Conservation (phyloP, 2,113 vertebrate genomes). For the Pollachius pollachius region DNA sequence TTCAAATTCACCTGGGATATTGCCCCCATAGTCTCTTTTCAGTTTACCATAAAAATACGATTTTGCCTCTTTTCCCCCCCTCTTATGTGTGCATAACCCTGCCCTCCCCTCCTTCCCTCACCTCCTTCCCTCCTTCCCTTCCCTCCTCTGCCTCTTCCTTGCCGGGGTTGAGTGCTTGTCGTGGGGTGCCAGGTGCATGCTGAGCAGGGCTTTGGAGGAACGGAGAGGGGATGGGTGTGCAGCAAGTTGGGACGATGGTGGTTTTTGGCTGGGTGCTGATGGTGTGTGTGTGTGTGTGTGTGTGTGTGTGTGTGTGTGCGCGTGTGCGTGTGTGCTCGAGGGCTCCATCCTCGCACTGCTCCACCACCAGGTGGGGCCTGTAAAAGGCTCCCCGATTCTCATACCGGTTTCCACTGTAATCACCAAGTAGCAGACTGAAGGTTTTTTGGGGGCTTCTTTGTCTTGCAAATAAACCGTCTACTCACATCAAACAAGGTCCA, state of each 20-base stretch:
- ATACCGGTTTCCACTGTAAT: slow-evolving; percentile 13
- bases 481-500: slow-evolving; percentile 38
- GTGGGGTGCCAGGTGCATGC: slow-evolving; percentile 43
- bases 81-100: not conserved
- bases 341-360: no score
- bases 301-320: no score
- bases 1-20: slow-evolving; percentile 74
- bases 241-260: no score
- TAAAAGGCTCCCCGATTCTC: not conserved
- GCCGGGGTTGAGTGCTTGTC: slow-evolving; percentile 55
- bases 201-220: slow-evolving; percentile 32
- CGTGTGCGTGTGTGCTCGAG: no score
- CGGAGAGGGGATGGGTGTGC: not conserved
- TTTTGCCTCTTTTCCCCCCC: slow-evolving; percentile 46
- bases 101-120: not conserved
- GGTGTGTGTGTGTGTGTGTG: no score
- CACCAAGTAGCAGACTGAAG: slow-evolving; percentile 19
- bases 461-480: slow-evolving; percentile 62
- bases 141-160: slow-evolving; percentile 8
- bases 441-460: slow-evolving; percentile 33
- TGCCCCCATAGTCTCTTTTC: slow-evolving; percentile 60
- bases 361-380: no score
- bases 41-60: slow-evolving; percentile 67
- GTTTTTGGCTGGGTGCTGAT: no score
- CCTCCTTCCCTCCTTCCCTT: not conserved